Evolutionary conservation across 2,888 invertebrate species (phyloP).

Genomic region (Seladonia tumulorum): DNA sequence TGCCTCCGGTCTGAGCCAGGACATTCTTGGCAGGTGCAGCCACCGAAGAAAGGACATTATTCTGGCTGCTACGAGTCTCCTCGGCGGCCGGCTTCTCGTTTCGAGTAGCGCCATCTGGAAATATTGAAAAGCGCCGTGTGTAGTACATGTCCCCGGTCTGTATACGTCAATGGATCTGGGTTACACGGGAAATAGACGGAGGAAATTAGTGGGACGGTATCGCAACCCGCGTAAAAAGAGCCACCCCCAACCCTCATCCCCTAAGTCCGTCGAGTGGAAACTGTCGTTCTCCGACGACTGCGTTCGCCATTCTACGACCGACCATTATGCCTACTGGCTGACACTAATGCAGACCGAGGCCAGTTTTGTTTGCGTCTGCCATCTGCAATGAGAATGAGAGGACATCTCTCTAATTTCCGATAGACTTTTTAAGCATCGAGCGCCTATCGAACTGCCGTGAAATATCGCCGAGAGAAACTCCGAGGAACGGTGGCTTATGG

Average conservation of each 20-base stretch:
- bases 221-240: neutral
- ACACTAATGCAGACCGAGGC: neutral
- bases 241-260: too few species aligned
- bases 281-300: constrained; percentile 1
- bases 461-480: neutral
- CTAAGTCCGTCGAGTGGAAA: neutral
- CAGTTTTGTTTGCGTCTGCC: neutral
- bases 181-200: constrained; percentile 14
- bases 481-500: neutral
- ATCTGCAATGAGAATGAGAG: neutral
- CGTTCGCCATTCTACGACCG: neutral
- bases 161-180: constrained; percentile 25
- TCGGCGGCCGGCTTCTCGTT: constrained; percentile 35
- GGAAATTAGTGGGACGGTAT: constrained; percentile 28
- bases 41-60: constrained; percentile 40
- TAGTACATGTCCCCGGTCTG: neutral
- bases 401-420: neutral
- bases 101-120: constrained; percentile 52
- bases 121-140: constrained; percentile 32
- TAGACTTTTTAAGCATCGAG: neutral
- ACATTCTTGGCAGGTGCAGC: constrained; percentile 81
- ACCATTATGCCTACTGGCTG: neutral
- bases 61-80: constrained; percentile 40
- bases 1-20: constrained; percentile 85
- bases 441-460: neutral